Base-by-base conservation (phyloP, 2,888 invertebrate genomes). In the Aspidapion aeneum region DNA sequence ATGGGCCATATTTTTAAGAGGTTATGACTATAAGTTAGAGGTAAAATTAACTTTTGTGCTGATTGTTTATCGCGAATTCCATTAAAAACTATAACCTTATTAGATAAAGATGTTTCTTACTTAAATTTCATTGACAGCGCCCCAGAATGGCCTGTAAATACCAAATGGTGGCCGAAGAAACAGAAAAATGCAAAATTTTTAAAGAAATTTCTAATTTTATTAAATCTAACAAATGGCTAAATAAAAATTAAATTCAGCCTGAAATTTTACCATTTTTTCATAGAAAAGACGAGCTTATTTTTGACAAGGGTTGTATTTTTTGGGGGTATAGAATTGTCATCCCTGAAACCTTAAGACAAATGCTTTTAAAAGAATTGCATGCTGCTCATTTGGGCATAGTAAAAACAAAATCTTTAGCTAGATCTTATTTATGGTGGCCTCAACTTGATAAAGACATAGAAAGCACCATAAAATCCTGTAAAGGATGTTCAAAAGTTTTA, bases 261-360 rank as follows among this genome's bases (percentile, higher is more conserved):
- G 35, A 35, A 35, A 12, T 7, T 7, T 12, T 35, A 35, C 5
- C 35, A 35, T 35, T 7, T 12, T 35, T 35, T 35, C 35, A 35
- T 35, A 35, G 35, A 35, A 63, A 50, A 65, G 55, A 69, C 22
- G 65, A 69, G 59, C 49, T 69, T 21, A 61, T 49, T 5, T 61
- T 66, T 18, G 64, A 69, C 21, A 22, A 62, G 22, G 57, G 64
- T 35, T 58, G 58, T 58, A 60, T 66, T 56, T 55, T 74, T 51
- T 71, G 70, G 70, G 69, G 70, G 9, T 65, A 73, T 51, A 60
- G 73, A 52, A 63, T 73, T 3, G 62, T 74, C 1, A 68, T 74
- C 61, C 73, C 73, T 3, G n/a, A 66, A 19, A 60, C 18, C 7
- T 68, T 69, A 18, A 57, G 65, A 52, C 9, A 59, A n/a, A 17